Conservation (phyloP, 2,113 vertebrate genomes). For the Uria aalge region DNA sequence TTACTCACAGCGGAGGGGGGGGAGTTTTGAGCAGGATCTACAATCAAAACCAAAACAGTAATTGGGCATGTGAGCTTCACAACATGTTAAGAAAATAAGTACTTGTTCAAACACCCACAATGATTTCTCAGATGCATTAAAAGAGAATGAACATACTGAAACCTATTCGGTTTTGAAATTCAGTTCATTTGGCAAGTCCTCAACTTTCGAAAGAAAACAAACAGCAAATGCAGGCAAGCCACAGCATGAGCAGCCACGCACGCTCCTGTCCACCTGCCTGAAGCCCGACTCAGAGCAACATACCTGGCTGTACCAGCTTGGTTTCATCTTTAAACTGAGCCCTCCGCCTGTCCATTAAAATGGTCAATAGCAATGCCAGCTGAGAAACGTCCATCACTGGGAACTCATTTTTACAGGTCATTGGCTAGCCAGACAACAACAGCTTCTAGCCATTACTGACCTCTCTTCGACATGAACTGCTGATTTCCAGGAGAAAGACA, state of each 20-base stretch:
- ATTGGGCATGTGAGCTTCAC: neutral
- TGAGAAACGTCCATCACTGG: slow-evolving; percentile 2
- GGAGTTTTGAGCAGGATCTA: neutral
- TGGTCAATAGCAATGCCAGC: slow-evolving; percentile 8
- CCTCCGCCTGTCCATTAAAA: slow-evolving; percentile 22
- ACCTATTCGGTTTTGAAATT: neutral
- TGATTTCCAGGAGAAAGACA: neutral
- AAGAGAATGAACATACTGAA: neutral
- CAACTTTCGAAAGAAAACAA: neutral
- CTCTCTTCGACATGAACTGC: neutral
- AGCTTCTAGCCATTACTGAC: slow-evolving; percentile 49
- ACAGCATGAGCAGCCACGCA: neutral
- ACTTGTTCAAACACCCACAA: neutral
- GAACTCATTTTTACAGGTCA: slow-evolving; percentile 54
- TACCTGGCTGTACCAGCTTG: neutral
- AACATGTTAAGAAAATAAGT: neutral
- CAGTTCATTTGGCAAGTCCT: slow-evolving; percentile 2
- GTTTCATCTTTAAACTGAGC: neutral
- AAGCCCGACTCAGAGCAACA: neutral
- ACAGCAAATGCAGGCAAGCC: neutral
- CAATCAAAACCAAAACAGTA: neutral
- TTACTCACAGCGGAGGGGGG: neutral
- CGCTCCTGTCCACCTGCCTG: neutral
- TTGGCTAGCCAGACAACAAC: slow-evolving; percentile 46
- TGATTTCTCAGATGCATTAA: neutral